Conservation (phyloP, 2,888 invertebrate genomes). For the Litoditis marina region DNA sequence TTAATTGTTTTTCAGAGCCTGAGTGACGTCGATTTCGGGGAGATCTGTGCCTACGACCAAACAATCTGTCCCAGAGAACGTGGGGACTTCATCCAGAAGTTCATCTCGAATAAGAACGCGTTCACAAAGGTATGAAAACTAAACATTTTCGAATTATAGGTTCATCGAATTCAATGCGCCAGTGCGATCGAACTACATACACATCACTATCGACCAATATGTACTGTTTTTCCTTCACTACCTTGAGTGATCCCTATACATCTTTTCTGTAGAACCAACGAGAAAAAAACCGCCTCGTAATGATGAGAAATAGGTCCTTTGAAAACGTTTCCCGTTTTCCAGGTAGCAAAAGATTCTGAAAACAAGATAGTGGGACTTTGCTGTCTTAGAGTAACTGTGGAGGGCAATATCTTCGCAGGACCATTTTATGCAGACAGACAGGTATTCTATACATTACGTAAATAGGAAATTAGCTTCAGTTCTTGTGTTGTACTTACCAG, state of each 20-base stretch:
- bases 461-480: no score
- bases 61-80: conserved; percentile 28
- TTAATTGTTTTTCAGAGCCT: conserved; percentile 10
- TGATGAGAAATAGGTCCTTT: no score
- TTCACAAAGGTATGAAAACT: conserved; percentile 18
- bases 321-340: not conserved
- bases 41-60: conserved; percentile 20
- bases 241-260: no score
- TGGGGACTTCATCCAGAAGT: conserved; percentile 18
- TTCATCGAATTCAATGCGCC: no score
- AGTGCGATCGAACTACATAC: no score
- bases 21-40: conserved; percentile 25
- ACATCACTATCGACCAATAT: no score
- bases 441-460: no score
- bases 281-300: no score
- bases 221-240: no score
- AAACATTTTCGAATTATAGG: no score
- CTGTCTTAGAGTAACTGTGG: conserved; percentile 23
- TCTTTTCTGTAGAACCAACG: no score
- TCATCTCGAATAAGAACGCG: conserved; percentile 23
- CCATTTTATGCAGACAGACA: conserved; percentile 29
- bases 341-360: conserved; percentile 20
- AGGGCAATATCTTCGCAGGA: conserved; percentile 19
- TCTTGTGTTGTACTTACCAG: no score
- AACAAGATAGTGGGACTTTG: conserved; percentile 25